Conservation (phyloP, 2,888 invertebrate species). For the Lepidonotus clava region DNA sequence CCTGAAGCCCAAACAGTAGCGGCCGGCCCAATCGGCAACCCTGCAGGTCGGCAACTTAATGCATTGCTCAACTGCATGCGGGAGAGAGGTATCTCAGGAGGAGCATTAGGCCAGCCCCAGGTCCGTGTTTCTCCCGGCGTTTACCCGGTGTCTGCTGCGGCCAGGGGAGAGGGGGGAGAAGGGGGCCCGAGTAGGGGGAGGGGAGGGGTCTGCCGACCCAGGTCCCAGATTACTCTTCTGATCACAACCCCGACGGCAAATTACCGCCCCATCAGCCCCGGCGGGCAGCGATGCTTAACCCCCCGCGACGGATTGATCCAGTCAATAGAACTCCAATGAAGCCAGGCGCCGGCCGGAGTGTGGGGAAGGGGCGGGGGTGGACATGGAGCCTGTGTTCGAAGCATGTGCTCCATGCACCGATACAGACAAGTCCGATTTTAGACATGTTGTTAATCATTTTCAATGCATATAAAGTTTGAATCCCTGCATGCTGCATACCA, state of each 20-base stretch:
- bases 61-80: constrained; percentile 5
- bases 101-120: background rate
- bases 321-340: constrained; percentile 32
- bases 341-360: background rate
- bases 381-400: too few relatives aligned
- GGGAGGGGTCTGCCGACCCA: background rate
- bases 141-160: background rate
- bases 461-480: too few relatives aligned
- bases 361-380: too few relatives aligned
- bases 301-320: constrained; percentile 41
- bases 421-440: too few relatives aligned
- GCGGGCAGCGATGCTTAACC: constrained; percentile 15
- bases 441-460: too few relatives aligned
- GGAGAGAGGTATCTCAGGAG: background rate
- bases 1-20: background rate
- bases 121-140: background rate
- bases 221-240: constrained; percentile 43
- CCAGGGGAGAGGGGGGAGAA: background rate
- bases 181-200: background rate
- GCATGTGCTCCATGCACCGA: too few relatives aligned
- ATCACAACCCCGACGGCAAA: constrained; percentile 42
- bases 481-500: too few relatives aligned
- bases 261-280: constrained; percentile 31
- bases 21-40: background rate
- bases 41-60: too few relatives aligned